Evolutionary conservation across 2,797 vertebrate genomes (phyloP), one percentile per base, ranked within the genome.

Genomic region (Pangasius krempfi): DNA sequence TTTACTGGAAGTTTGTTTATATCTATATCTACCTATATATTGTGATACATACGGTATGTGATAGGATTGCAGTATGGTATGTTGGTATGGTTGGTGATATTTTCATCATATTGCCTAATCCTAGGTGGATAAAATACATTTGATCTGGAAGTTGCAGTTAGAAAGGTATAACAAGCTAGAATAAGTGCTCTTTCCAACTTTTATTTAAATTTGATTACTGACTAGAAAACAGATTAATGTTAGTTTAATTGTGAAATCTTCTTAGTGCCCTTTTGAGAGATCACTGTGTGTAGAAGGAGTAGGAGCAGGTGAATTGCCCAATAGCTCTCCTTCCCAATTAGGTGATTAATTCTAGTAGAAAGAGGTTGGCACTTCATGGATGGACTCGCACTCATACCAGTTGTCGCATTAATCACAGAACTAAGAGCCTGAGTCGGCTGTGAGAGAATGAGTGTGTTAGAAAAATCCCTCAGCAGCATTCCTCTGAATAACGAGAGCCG

Each of bases 401-500:
- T 76, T 85, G 89, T 60, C 40, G 50, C 40, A 66, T 62, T 81
- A 81, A 81, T 81, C 79, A 60, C 79, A 40, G 56, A 40, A 60
- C 79, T 58, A 81, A 81, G 22, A 60, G 56, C 18, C 22, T 60
- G 79, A 60, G 5, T 44, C 12, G 10, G 33, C 79, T 25, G 30
- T 58, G 33, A 66, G 60, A 66, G 81, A 83, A 52, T 1, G 30
- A 66, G 60, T 10, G 81, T 50, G 60, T 50, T 66, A 10, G 62
- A 84, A 66, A 81, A 60, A 40, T 58, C 79, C 79, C 33, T 81
- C 33, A 13, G 33, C 79, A 47, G 78, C 92, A 94, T 94, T 94
- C 94, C 93, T 88, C 84, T 91, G 91, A 89, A 93, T 91, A 92
- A 90, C 37, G 85, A 91, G 76, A 91, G 85, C 30, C 4, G 56